Evolutionary conservation across 2,888 invertebrate genomes (phyloP).

Genomic region (Miltochrista miniata): DNA sequence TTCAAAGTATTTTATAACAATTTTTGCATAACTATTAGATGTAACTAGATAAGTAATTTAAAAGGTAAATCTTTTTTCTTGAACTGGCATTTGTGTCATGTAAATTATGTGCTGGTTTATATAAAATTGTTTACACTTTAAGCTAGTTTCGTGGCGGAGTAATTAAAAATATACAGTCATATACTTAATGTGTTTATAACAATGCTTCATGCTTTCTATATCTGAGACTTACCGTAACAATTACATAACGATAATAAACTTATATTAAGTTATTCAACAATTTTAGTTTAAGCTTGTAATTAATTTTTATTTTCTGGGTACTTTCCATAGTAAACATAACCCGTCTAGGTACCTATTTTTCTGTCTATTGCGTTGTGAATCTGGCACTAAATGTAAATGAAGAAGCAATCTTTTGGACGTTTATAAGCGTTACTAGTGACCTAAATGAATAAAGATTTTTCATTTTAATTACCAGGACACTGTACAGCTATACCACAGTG

Average conservation of each 20-base stretch:
- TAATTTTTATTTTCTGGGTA: too few species aligned
- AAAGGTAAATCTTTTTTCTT: not conserved
- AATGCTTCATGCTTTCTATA: slow-evolving; percentile 31
- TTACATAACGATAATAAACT: slow-evolving; percentile 12
- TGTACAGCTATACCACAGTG: too few species aligned
- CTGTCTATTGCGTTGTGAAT: too few species aligned
- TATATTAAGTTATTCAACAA: too few species aligned
- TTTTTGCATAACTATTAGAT: not conserved
- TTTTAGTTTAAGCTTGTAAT: slow-evolving; percentile 18
- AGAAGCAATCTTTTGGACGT: too few species aligned
- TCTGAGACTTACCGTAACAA: slow-evolving; percentile 26
- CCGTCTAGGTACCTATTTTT: too few species aligned
- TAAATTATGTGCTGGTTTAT: not conserved
- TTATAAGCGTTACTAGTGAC: too few species aligned
- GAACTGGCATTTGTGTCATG: not conserved
- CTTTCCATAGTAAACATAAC: too few species aligned
- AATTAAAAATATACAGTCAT: slow-evolving; percentile 12
- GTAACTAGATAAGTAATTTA: not conserved
- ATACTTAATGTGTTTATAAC: slow-evolving; percentile 28
- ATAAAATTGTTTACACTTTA: not conserved
- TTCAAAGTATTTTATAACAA: not conserved
- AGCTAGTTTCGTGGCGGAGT: not conserved
- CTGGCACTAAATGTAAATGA: too few species aligned
- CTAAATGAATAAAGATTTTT: too few species aligned
- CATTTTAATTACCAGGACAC: too few species aligned